Evolutionary conservation across 2,113 vertebrate genomes (phyloP).

Genomic region (Spilogale gracilis): DNA sequence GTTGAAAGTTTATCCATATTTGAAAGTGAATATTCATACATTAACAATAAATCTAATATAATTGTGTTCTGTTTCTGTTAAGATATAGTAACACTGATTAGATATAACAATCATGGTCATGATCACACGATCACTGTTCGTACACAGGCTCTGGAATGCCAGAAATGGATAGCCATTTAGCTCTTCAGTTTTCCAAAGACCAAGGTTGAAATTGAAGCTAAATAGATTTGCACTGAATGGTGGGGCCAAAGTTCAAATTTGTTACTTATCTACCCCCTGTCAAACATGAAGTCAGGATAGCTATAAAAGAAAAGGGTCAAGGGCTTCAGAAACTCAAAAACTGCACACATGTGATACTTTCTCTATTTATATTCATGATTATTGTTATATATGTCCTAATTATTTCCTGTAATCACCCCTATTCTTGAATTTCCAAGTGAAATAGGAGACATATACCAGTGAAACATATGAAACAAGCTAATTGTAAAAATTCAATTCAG

Average conservation of each 20-base stretch:
- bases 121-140: background rate
- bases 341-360: background rate
- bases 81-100: background rate
- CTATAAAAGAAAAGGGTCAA: background rate
- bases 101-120: background rate
- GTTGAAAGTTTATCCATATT: background rate
- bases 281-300: background rate
- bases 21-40: background rate
- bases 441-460: background rate
- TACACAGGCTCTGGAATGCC: background rate
- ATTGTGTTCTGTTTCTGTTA: background rate
- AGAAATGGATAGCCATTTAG: background rate
- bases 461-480: background rate
- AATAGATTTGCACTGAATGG: background rate
- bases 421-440: background rate
- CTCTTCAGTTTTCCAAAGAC: slow-evolving; percentile 1
- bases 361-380: background rate
- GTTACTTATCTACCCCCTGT: background rate
- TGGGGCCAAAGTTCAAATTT: background rate
- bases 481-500: background rate
- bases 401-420: background rate
- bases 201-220: background rate
- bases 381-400: background rate
- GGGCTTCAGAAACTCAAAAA: background rate
- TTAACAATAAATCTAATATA: background rate